Base-by-base conservation (phyloP, 2,797 vertebrate species). In the Mergus octosetaceus region DNA sequence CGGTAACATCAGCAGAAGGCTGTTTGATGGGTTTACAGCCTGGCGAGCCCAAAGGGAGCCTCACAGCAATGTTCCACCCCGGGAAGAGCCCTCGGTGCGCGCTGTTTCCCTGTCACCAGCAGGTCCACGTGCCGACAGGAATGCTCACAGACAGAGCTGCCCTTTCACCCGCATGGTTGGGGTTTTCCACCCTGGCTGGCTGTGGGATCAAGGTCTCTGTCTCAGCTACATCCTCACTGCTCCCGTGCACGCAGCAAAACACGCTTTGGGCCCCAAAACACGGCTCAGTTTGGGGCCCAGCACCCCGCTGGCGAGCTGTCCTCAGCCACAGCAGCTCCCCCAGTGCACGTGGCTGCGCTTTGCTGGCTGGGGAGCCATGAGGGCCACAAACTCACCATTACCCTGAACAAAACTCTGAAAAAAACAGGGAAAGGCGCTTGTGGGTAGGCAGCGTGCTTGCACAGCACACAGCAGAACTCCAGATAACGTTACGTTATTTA, bases 221-320 rank as follows among this genome's bases (percentile, higher is more conserved):
- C 24, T 36, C 21, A 0, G 51, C 4, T 0, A 30, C 17, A 4
- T 8, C 39, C 60, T 38, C 2, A 0, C 1, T 25, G 1, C 3
- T 32, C 86, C 21, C 13, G 2, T 0, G 9, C 13, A 1, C 2
- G 7, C 45, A 13, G 49, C 77, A 21, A 36, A 81, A 9, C 0
- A 0, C 3, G 1, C 56, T 80, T 21, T 2, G 24, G n/a, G 56
- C 47, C 60, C 56, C 73, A 9, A 49, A 45, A n/a, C 6, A 0
- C 0, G 1, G 64, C 25, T 54, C 11, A 45, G 15, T 13, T 41
- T 66, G 2, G 3, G 66, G 10, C 54, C 0, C 2, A 70, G 16
- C 6, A 1, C 27, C 41, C 25, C 3, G 1, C 16, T 9, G 66
- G 30, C n/a, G 25, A 47, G 34, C 10, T 9, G 47, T 2, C 36